Evolutionary conservation across 2,888 invertebrate genomes (phyloP).

Genomic region (Lochmaea crataegi): DNA sequence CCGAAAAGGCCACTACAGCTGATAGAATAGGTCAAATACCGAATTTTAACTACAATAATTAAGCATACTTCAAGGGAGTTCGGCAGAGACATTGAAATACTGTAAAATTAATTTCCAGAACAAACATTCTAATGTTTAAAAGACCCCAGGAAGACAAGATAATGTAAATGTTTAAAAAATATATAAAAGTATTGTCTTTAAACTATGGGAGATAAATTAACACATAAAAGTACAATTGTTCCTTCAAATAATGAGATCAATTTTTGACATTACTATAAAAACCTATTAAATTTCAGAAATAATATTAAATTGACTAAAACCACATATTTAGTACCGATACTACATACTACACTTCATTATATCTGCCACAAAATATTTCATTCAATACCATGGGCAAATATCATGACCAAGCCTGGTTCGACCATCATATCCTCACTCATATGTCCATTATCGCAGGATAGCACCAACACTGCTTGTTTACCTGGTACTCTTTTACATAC

Average conservation of each 20-base stretch:
- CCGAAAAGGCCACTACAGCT: not conserved
- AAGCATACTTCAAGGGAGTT: too few relatives aligned
- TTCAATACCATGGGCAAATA: conserved; percentile 97
- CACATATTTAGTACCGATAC: conserved; percentile 11
- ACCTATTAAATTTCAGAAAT: not conserved
- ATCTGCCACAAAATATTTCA: conserved; percentile 55
- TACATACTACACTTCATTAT: not conserved
- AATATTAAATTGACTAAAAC: not conserved
- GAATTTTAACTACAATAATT: too few relatives aligned
- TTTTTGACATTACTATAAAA: not conserved
- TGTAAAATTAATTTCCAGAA: too few relatives aligned
- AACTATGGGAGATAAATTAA: too few relatives aligned
- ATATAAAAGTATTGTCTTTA: too few relatives aligned
- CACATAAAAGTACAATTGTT: not conserved
- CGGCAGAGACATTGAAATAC: too few relatives aligned
- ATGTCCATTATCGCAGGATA: conserved; percentile 94
- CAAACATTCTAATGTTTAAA: too few relatives aligned
- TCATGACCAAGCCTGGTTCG: conserved; percentile 97
- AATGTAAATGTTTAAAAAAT: too few relatives aligned
- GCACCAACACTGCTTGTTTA: conserved; percentile 94
- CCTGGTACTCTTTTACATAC: conserved; percentile 94
- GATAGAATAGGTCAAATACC: too few relatives aligned
- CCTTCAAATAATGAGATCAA: not conserved
- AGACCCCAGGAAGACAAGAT: too few relatives aligned
- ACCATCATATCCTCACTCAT: conserved; percentile 97